Percentiles rank a stretch among this genome's conserved stretches.
These are phyloP conservation scores for Heliconius melpomene DNA, from an alignment of 1,140 invertebrate genomes.

Conservation along the genomic window DNA sequence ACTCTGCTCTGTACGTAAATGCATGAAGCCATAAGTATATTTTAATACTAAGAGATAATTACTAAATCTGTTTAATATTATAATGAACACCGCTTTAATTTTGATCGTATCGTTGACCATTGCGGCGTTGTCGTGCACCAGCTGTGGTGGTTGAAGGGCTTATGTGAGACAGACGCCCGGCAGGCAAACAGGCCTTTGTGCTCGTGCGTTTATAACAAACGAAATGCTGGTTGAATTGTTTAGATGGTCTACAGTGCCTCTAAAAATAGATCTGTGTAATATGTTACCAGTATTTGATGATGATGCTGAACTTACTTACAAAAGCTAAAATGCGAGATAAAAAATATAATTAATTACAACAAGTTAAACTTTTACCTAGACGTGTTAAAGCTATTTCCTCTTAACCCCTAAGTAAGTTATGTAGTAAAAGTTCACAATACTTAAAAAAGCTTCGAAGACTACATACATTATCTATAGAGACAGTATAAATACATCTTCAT, in stretches of 20 bases:
- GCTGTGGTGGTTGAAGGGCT: constrained; percentile 8
- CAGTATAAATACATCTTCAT: neutral
- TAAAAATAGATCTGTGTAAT: neutral
- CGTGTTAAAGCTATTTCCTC: too few species aligned
- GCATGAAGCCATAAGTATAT: neutral
- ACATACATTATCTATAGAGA: neutral
- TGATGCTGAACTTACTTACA: too few species aligned
- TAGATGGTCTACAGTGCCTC: neutral
- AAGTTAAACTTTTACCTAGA: too few species aligned
- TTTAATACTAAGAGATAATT: neutral
- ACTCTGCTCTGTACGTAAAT: too few species aligned
- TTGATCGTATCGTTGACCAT: neutral
- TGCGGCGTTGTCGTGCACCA: constrained; percentile 8
- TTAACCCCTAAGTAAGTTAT: too few species aligned
- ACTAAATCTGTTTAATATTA: neutral
- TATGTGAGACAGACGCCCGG: neutral
- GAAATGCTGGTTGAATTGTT: neutral
- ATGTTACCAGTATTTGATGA: too few species aligned
- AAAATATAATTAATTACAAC: too few species aligned
- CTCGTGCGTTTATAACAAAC: neutral
- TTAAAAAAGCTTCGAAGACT: neutral
- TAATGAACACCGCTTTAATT: neutral
- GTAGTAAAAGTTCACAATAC: too few species aligned
- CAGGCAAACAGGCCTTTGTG: neutral
- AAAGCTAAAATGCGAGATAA: too few species aligned